These are phyloP conservation scores for Eupelmus urozonus DNA, from an alignment of 2,888 invertebrate genomes.

Conservation along the genomic window DNA sequence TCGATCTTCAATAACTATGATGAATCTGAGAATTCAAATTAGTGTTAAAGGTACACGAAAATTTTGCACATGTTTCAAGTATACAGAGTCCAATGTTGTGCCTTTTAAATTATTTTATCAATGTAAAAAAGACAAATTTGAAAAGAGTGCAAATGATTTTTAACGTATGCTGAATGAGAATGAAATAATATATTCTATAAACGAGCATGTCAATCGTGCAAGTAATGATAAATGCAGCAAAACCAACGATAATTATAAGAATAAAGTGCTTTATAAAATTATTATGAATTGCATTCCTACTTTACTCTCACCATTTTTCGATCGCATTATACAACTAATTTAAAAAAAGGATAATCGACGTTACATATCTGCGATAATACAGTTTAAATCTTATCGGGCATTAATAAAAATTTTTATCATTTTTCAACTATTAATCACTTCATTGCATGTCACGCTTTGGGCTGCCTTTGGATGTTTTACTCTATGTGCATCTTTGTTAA, in stretches of 20 bases:
- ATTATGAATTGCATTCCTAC: not conserved
- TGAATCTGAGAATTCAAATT: slow-evolving; percentile 67
- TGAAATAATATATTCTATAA: slow-evolving; percentile 17
- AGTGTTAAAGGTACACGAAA: slow-evolving; percentile 71
- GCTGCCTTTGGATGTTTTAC: slow-evolving; percentile 61
- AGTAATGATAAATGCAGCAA: not conserved
- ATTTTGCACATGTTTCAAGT: not conserved
- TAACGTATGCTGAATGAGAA: slow-evolving; percentile 34
- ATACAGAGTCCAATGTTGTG: not conserved
- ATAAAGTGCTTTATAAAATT: slow-evolving; percentile 30
- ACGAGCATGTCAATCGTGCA: slow-evolving; percentile 33
- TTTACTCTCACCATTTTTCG: not conserved
- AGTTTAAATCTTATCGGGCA: too few relatives aligned
- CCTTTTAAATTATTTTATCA: not conserved
- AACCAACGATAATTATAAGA: slow-evolving; percentile 28
- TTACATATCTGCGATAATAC: not conserved
- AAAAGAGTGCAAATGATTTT: slow-evolving; percentile 7
- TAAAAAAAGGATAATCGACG: not conserved
- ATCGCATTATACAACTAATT: not conserved
- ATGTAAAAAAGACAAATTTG: not conserved
- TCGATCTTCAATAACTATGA: slow-evolving; percentile 70
- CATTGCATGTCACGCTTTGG: slow-evolving; percentile 69
- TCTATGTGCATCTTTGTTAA: slow-evolving; percentile 30
- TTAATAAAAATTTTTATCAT: too few relatives aligned
- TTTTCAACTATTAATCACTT: slow-evolving; percentile 28